Conservation (phyloP, 35 echinoderm and acorn worm genomes). For the Diadema setosum region DNA sequence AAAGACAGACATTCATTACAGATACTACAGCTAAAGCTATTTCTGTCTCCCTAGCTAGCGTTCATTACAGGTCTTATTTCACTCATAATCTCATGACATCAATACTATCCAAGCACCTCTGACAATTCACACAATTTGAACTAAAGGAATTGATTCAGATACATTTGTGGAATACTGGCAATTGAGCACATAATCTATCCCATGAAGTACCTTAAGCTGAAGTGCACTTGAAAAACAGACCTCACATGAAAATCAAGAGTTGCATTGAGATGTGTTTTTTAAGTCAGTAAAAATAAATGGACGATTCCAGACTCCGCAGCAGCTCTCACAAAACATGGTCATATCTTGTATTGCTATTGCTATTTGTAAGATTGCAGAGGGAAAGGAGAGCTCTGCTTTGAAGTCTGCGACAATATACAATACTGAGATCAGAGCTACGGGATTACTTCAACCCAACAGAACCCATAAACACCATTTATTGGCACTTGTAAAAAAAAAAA, state of each 20-base stretch:
- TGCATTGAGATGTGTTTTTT: not conserved
- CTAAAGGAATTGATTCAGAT: too few relatives aligned
- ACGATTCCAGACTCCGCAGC: slow-evolving; percentile 1
- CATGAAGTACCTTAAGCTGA: not conserved
- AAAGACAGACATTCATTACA: not conserved
- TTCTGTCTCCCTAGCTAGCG: not conserved
- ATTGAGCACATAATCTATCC: not conserved
- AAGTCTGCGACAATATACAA: slow-evolving; percentile 15
- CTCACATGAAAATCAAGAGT: not conserved
- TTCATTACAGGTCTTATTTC: too few relatives aligned
- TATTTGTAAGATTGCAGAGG: too few relatives aligned
- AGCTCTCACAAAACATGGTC: not conserved
- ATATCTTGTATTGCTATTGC: not conserved
- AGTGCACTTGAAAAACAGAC: not conserved
- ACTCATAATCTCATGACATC: too few relatives aligned
- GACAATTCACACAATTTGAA: slow-evolving; percentile 7
- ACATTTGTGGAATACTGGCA: not conserved
- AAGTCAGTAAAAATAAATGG: not conserved
- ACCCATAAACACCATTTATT: too few relatives aligned
- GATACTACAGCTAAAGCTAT: not conserved
- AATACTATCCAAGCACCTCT: slow-evolving; percentile 21
- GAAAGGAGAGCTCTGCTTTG: too few relatives aligned
- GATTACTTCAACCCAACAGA: not conserved
- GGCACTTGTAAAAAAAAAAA: not conserved
- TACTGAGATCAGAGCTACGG: slow-evolving; percentile 3